Percentiles rank a stretch among this genome's conserved stretches.
phyloP scores from a whole-genome alignment of 2,113 vertebrate species.

The Trematocara zebra region DNA sequence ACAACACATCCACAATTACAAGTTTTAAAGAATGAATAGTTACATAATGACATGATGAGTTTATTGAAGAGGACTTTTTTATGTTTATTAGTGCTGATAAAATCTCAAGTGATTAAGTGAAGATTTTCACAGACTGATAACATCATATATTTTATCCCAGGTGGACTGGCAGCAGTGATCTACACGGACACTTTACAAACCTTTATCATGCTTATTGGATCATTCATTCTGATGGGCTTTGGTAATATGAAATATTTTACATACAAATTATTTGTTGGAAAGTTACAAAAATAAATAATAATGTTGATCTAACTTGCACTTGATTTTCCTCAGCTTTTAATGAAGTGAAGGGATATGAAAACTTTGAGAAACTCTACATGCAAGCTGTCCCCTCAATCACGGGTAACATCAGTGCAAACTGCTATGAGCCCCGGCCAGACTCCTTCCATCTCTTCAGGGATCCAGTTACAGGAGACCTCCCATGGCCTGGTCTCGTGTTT shows the following conservation, averaged over 20 bases:
- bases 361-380: constrained; percentile 83
- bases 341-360: constrained; percentile 82
- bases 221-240: constrained; percentile 87
- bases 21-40: not conserved
- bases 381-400: constrained; percentile 65
- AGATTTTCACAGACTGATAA: not conserved
- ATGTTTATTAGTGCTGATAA: not conserved
- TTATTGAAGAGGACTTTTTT: not conserved
- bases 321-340: constrained; percentile 74
- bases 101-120: constrained; percentile 15
- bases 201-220: constrained; percentile 88
- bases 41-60: not conserved
- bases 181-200: constrained; percentile 97
- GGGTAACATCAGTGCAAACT: not conserved
- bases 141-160: constrained; percentile 48
- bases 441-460: constrained; percentile 91
- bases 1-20: not conserved
- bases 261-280: not conserved
- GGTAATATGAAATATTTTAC: constrained; percentile 67
- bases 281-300: not conserved
- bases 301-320: not conserved
- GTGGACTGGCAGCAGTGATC: constrained; percentile 94
- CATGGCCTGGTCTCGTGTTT: constrained; percentile 89
- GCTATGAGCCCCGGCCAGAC: constrained; percentile 81
- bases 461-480: constrained; percentile 78